Evolutionary conservation across 2,797 vertebrate species (phyloP), one percentile per base, ranked within the genome.

Genomic region (Labroides dimidiatus): DNA sequence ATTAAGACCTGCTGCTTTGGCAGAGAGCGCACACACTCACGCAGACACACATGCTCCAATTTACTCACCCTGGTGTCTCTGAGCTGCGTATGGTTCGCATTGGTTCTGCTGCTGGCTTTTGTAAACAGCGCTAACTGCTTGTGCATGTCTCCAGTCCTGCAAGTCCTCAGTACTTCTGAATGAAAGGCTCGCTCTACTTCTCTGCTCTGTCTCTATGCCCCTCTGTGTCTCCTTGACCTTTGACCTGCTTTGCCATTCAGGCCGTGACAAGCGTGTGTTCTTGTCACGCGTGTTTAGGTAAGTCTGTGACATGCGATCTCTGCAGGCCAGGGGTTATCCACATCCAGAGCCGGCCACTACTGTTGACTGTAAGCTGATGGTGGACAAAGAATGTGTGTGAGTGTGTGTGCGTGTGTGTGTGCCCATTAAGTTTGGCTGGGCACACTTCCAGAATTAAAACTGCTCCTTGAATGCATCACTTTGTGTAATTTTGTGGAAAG

Each of bases 21-120:
- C 78, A 71, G 49, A 6, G 57, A 45, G 10, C 69, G 19, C 63
- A 42, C 74, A 74, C 79, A 57, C 79, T 66, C 60, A 45, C 78
- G 24, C 75, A 78, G 63, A 82, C 72, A 69, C 87, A 75, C 80
- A 73, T 24, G 58, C 48, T 43, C 72, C 20, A 6, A 23, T 66
- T 52, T 43, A 36, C 60, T 70, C 70, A 48, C 64, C 59, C 69
- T 13, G 63, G 73, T 77, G 81, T 86, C 78, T 88, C 61, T 10
- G 47, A 55, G 1, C 52, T 20, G 55, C 75, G 84, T 88, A 89
- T 93, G 90, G 87, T 91, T 91, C 64, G 66, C 84, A 90, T 88
- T 89, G 87, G 90, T 90, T 91, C 84, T 90, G 87, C 86, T 90
- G 86, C 85, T 82, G 84, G 78, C 75, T 90, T 91, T 84, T 89